These are phyloP conservation scores for Rambutsinella grinnellia DNA, from an alignment of 2,888 invertebrate genomes.

Conservation along the genomic window DNA sequence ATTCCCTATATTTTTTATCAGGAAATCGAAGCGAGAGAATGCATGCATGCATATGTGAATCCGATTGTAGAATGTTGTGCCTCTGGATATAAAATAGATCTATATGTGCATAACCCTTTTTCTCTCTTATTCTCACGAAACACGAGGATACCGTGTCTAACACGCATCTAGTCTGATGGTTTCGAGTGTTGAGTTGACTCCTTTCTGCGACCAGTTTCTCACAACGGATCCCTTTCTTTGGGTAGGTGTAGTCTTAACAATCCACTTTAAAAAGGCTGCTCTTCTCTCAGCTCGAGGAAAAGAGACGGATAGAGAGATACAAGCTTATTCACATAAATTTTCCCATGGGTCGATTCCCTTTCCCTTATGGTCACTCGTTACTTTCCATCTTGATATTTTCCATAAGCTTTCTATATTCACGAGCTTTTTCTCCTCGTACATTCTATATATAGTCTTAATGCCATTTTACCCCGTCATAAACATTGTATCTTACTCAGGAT, in stretches of 20 bases:
- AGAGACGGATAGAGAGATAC: slow-evolving; percentile 25
- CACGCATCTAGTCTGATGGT: neutral
- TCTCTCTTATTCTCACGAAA: neutral
- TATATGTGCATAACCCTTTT: slow-evolving; percentile 7
- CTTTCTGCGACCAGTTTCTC: too few species aligned
- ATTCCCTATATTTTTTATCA: too few species aligned
- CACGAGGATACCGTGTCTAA: neutral
- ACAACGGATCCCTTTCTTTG: too few species aligned
- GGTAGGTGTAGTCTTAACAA: slow-evolving; percentile 20
- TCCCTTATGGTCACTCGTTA: slow-evolving; percentile 55
- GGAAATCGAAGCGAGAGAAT: neutral
- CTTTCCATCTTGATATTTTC: slow-evolving; percentile 50
- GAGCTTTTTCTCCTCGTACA: slow-evolving; percentile 6
- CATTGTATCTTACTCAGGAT: slow-evolving; percentile 15
- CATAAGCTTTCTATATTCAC: slow-evolving; percentile 35
- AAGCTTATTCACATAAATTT: slow-evolving; percentile 61
- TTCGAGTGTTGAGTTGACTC: too few species aligned
- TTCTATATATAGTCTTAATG: slow-evolving; percentile 23
- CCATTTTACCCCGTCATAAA: slow-evolving; percentile 30
- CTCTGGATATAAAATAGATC: slow-evolving; percentile 16
- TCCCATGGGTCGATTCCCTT: slow-evolving; percentile 62
- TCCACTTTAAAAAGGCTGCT: slow-evolving; percentile 31
- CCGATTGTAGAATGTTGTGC: slow-evolving; percentile 2
- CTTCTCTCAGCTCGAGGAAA: slow-evolving; percentile 24
- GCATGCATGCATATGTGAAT: too few species aligned